These are phyloP conservation scores for Sialis lutaria DNA, from an alignment of 2,888 invertebrate species.

Conservation along the genomic window DNA sequence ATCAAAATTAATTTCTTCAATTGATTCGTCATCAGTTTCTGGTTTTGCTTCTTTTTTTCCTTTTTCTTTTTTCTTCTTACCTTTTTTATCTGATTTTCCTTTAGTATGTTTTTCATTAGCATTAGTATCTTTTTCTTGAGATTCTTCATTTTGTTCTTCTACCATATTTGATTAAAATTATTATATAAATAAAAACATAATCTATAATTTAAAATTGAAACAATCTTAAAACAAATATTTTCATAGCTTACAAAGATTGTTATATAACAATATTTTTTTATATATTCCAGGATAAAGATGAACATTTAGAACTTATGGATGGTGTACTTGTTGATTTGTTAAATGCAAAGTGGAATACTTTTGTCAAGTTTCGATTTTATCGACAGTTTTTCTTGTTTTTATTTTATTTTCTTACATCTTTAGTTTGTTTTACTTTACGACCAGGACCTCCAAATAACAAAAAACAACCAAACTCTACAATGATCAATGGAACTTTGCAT, in stretches of 20 bases:
- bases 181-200: too few relatives aligned
- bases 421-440: slow-evolving; percentile 74
- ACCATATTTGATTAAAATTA: too few relatives aligned
- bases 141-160: too few relatives aligned
- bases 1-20: too few relatives aligned
- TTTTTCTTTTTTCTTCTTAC: too few relatives aligned
- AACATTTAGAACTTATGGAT: slow-evolving; percentile 88
- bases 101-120: too few relatives aligned
- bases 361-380: slow-evolving; percentile 88
- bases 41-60: too few relatives aligned
- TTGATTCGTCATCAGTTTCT: too few relatives aligned
- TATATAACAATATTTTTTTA: slow-evolving; percentile 1
- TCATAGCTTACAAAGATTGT: not conserved
- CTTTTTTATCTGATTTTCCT: too few relatives aligned
- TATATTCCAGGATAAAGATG: slow-evolving; percentile 66
- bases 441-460: slow-evolving; percentile 50
- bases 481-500: slow-evolving; percentile 16
- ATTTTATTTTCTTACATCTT: slow-evolving; percentile 75
- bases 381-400: slow-evolving; percentile 81
- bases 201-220: too few relatives aligned
- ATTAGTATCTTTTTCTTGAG: too few relatives aligned
- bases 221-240: not conserved
- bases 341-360: slow-evolving; percentile 96
- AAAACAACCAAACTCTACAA: slow-evolving; percentile 17
- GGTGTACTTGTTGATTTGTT: slow-evolving; percentile 85